Evolutionary conservation across 1,140 invertebrate genomes (phyloP).

Genomic region (Laupala kohalensis): DNA sequence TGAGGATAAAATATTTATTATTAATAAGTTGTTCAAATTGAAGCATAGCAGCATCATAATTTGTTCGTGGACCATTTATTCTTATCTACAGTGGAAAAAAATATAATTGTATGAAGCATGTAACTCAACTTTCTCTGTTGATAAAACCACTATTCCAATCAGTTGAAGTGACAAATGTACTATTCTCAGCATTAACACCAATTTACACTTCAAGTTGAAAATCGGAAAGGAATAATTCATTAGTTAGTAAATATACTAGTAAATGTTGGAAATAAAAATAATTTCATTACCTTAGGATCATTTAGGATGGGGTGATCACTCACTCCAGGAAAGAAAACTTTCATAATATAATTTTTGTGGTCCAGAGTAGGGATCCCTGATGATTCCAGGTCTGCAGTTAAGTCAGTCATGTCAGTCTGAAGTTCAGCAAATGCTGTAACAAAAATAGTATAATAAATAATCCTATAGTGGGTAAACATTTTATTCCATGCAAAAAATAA

Average conservation of each 20-base stretch:
- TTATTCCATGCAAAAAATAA: background rate
- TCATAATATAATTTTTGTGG: conserved; percentile 94
- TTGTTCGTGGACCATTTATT: conserved; percentile 62
- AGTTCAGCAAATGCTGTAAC: conserved; percentile 87
- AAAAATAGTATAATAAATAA: conserved; percentile 11
- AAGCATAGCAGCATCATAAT: conserved; percentile 84
- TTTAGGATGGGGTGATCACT: conserved; percentile 83
- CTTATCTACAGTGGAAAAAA: conserved; percentile 33
- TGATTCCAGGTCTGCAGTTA: conserved; percentile 89
- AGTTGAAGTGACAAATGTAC: too few relatives aligned
- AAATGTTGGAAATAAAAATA: background rate
- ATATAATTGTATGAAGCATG: background rate
- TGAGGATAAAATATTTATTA: conserved; percentile 84
- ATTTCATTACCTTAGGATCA: conserved; percentile 50
- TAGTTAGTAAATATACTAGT: background rate
- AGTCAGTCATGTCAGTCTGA: conserved; percentile 97
- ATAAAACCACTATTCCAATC: background rate
- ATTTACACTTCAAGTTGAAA: too few relatives aligned
- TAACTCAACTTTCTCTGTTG: background rate
- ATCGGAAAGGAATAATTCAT: too few relatives aligned
- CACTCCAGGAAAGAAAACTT: conserved; percentile 94
- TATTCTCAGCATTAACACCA: too few relatives aligned
- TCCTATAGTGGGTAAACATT: background rate
- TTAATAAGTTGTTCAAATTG: conserved; percentile 89
- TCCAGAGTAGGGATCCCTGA: conserved; percentile 91